A percentile compares a stretch with the other conserved stretches of the same genome.
phyloP scores from a whole-genome alignment of 2,797 vertebrate genomes.

The Ceyx erithaca region DNA sequence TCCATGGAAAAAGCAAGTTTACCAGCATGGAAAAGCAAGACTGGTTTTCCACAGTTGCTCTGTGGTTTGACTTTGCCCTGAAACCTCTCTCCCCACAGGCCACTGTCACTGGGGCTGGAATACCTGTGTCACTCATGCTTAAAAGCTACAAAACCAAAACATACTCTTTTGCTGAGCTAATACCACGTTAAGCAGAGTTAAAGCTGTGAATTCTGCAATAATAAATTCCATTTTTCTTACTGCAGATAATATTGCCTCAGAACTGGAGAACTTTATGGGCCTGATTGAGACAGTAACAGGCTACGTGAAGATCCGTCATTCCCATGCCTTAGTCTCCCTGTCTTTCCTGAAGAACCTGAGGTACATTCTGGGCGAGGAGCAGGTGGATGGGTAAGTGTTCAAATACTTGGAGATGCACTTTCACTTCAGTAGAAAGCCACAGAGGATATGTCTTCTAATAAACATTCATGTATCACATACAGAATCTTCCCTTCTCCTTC shows the following conservation, averaged over 20 bases:
- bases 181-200: not conserved
- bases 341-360: conserved; percentile 96
- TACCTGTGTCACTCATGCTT: not conserved
- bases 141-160: not conserved
- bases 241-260: conserved; percentile 94
- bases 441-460: not conserved
- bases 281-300: conserved; percentile 95
- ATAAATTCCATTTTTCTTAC: not conserved
- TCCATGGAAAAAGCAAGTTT: conserved; percentile 25
- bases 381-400: conserved; percentile 88
- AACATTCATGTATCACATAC: not conserved
- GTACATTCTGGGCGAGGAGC: conserved; percentile 92
- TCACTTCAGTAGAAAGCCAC: not conserved
- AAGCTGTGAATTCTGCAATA: not conserved
- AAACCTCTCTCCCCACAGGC: not conserved
- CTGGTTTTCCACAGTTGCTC: conserved; percentile 24
- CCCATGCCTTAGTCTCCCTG: conserved; percentile 92
- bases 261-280: conserved; percentile 98
- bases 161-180: not conserved
- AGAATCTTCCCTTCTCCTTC: not conserved
- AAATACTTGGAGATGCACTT: not conserved
- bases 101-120: not conserved
- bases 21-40: conserved; percentile 3
- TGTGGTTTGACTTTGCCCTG: conserved; percentile 36
- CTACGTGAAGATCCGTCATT: conserved; percentile 96